Conservation (phyloP, 2,888 invertebrate species). For the Anaspis maculata region DNA sequence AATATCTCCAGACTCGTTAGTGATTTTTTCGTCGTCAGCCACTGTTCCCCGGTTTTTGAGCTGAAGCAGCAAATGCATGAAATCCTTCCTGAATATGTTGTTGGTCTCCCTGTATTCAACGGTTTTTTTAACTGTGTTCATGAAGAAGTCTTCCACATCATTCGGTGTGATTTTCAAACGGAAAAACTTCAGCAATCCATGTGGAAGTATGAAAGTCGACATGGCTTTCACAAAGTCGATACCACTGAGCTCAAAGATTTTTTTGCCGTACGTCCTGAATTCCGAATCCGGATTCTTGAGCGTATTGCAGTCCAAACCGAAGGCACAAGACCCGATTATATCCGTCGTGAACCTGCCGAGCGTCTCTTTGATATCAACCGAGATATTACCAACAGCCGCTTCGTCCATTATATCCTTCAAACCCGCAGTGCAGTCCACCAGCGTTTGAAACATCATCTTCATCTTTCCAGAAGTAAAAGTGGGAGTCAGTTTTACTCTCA, state of each 20-base stretch:
- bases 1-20: slow-evolving; percentile 8
- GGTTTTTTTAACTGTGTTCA: slow-evolving; percentile 34
- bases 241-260: slow-evolving; percentile 21
- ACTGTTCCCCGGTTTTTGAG: slow-evolving; percentile 38
- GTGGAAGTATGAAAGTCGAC: slow-evolving; percentile 16
- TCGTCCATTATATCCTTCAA: slow-evolving; percentile 25
- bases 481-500: slow-evolving; percentile 16
- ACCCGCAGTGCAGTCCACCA: slow-evolving; percentile 27
- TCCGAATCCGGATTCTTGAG: slow-evolving; percentile 44
- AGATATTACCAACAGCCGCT: slow-evolving; percentile 15
- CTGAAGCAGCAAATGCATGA: slow-evolving; percentile 47
- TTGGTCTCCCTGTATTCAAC: slow-evolving; percentile 43
- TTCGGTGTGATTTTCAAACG: slow-evolving; percentile 18
- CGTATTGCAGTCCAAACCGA: slow-evolving; percentile 51
- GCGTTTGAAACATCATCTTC: slow-evolving; percentile 34
- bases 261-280: slow-evolving; percentile 33
- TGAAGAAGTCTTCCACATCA: slow-evolving; percentile 39
- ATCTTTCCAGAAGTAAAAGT: slow-evolving; percentile 37
- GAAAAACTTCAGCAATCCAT: slow-evolving; percentile 12
- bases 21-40: slow-evolving; percentile 29
- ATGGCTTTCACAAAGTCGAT: slow-evolving; percentile 8
- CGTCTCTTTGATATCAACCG: slow-evolving; percentile 41
- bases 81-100: slow-evolving; percentile 45
- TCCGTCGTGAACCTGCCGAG: slow-evolving; percentile 44
- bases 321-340: slow-evolving; percentile 47